A percentile compares a stretch with the other conserved stretches of the same genome.
These are phyloP conservation scores for Aphaenogaster ashmeadi DNA, from an alignment of 1,140 invertebrate genomes.

Conservation along the genomic window DNA sequence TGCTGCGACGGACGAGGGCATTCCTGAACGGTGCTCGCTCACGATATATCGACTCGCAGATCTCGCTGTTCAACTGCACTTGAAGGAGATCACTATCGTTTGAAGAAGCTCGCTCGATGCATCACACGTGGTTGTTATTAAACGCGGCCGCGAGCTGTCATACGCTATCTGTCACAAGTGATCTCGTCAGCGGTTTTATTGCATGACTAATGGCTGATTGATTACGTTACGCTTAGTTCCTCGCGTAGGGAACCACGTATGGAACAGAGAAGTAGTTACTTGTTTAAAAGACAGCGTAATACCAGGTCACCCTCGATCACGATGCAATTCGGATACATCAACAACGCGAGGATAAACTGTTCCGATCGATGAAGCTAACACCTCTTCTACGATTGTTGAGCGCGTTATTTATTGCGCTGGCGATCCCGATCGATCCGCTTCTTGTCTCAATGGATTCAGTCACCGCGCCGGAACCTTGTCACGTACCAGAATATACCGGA, in stretches of 20 bases:
- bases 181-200: constrained; percentile 49
- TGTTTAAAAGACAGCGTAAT: constrained; percentile 32
- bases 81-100: constrained; percentile 7
- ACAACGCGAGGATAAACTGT: neutral
- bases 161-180: constrained; percentile 32
- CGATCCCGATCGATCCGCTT: neutral
- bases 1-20: constrained; percentile 73
- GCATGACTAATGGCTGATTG: constrained; percentile 50
- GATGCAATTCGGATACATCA: constrained; percentile 32
- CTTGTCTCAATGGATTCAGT: neutral
- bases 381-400: neutral
- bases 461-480: constrained; percentile 25
- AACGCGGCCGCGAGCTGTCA: constrained; percentile 46
- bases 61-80: constrained; percentile 16
- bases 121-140: constrained; percentile 46
- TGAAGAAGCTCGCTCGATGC: constrained; percentile 1
- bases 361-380: neutral
- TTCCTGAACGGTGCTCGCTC: constrained; percentile 74
- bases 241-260: neutral
- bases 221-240: neutral
- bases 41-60: constrained; percentile 6
- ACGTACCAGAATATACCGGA: constrained; percentile 43
- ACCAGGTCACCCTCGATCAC: neutral
- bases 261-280: neutral
- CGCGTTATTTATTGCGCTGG: neutral